Evolutionary conservation across 2,888 invertebrate genomes (phyloP), one percentile per base, ranked within the genome.

Genomic region (Monoplex corrugatus): DNA sequence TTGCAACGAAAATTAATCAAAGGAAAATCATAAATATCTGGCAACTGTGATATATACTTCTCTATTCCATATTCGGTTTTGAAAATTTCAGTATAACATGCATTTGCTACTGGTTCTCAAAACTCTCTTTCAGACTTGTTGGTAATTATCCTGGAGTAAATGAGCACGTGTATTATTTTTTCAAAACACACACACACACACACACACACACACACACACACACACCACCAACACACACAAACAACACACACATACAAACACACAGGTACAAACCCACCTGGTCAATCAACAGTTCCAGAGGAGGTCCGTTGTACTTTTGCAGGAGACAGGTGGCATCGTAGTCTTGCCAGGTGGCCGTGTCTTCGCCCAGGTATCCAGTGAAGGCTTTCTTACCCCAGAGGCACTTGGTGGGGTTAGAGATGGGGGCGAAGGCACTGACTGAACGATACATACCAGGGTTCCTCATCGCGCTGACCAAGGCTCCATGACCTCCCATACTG

Each of bases 401-500:
- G 92, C 98, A 98, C 88, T 97, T 96, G 2, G 96, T 97, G 0
- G 99, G 99, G 96, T 99, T 98, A 92, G 98, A 97, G 94, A 99
- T 99, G 0, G 99, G 99, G 5, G 99, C 97, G 97, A 99, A 99
- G 8, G 98, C 99, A 91, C 99, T 99, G 0, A 99, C 98, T 82
- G 96, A 96, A 86, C 94, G 93, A 96, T 98, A 99, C 89, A 98
- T 96, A 28, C 98, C 98, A 19, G 99, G 99, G 96, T 98, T 98
- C 96, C 98, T 98, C 78, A 99, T 96, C 8, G 98, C 98, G 95
- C 98, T 98, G 87, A 98, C 97, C 84, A 99, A 96, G 32, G 99
- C 99, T 50, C 99, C 99, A 96, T 99, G 99, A 43, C 99, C 99
- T 90, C 99, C 99, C 99, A 99, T 99, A 95, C 99, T 99, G 95